Percentiles rank a stretch among this genome's conserved stretches.
Evolutionary conservation across 1,140 invertebrate species (phyloP).

Genomic region (Diorhabda carinulata): DNA sequence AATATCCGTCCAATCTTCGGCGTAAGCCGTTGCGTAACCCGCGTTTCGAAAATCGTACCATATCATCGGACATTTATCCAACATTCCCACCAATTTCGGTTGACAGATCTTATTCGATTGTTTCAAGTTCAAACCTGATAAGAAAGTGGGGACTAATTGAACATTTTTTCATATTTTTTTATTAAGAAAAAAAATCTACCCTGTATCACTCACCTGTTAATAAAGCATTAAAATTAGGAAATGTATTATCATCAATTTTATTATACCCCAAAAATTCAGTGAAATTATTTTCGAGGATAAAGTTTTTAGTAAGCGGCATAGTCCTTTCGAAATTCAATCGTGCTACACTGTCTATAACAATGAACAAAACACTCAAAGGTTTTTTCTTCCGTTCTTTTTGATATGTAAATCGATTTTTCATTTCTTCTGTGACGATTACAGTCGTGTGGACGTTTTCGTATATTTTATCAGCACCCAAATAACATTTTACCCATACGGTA

Average conservation of each 20-base stretch:
- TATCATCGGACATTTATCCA: slow-evolving; percentile 60
- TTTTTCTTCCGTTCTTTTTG: slow-evolving; percentile 25
- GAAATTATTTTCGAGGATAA: slow-evolving; percentile 55
- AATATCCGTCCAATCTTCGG: slow-evolving; percentile 59
- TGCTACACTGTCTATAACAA: slow-evolving; percentile 81
- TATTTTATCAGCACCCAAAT: slow-evolving; percentile 29
- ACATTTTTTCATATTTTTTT: neutral
- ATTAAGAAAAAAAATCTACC: neutral
- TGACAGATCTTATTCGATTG: slow-evolving; percentile 53
- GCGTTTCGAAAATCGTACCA: slow-evolving; percentile 59
- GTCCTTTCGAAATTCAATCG: slow-evolving; percentile 72
- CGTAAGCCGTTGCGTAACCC: slow-evolving; percentile 63
- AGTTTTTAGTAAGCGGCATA: slow-evolving; percentile 68
- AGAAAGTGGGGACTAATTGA: no score
- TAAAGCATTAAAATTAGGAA: slow-evolving; percentile 76
- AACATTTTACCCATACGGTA: slow-evolving; percentile 49
- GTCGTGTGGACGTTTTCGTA: slow-evolving; percentile 55
- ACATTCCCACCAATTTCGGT: slow-evolving; percentile 48
- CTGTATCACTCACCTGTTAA: slow-evolving; percentile 49
- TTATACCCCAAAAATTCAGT: slow-evolving; percentile 59
- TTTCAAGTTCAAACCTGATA: slow-evolving; percentile 53
- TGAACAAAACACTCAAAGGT: slow-evolving; percentile 63
- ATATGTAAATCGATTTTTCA: slow-evolving; percentile 27
- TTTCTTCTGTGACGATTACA: slow-evolving; percentile 38
- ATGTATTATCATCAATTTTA: slow-evolving; percentile 75